phyloP scores from a whole-genome alignment of 1,140 invertebrate species.

The Cydia pomonella region DNA sequence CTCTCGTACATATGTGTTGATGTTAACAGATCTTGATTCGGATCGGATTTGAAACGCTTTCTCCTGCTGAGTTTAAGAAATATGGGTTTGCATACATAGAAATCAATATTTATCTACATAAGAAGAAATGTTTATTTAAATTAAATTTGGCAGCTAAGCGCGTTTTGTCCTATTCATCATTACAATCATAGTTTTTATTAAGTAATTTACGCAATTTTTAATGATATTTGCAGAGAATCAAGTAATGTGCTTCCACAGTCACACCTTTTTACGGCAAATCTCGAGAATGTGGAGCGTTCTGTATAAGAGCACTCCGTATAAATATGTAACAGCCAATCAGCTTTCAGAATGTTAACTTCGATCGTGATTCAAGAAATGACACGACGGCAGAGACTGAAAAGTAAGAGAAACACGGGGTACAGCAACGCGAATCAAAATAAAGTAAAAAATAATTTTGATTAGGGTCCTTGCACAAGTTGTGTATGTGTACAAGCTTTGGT shows the following conservation, averaged over 20 bases:
- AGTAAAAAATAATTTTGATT: slow-evolving; percentile 6
- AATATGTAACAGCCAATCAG: slow-evolving; percentile 16
- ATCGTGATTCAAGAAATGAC: slow-evolving; percentile 19
- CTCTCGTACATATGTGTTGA: slow-evolving; percentile 53
- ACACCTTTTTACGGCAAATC: slow-evolving; percentile 7
- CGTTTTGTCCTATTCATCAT: too few species aligned
- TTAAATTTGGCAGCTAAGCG: too few species aligned
- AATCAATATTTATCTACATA: background rate
- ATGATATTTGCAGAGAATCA: too few species aligned
- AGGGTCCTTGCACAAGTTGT: slow-evolving; percentile 20
- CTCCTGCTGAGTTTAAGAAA: slow-evolving; percentile 35
- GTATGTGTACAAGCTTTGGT: slow-evolving; percentile 6
- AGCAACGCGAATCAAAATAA: background rate
- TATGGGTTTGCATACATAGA: background rate
- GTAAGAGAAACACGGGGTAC: background rate
- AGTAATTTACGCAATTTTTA: too few species aligned
- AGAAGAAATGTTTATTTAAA: too few species aligned
- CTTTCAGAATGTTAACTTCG: slow-evolving; percentile 19
- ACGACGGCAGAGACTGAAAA: slow-evolving; percentile 7
- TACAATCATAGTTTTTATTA: too few species aligned
- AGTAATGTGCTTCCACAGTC: background rate
- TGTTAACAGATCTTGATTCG: slow-evolving; percentile 70
- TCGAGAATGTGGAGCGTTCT: slow-evolving; percentile 1
- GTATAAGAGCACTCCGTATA: background rate
- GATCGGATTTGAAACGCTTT: slow-evolving; percentile 70